phyloP scores from a whole-genome alignment of 2,797 vertebrate species.

The Platyrinchus mystaceus region DNA sequence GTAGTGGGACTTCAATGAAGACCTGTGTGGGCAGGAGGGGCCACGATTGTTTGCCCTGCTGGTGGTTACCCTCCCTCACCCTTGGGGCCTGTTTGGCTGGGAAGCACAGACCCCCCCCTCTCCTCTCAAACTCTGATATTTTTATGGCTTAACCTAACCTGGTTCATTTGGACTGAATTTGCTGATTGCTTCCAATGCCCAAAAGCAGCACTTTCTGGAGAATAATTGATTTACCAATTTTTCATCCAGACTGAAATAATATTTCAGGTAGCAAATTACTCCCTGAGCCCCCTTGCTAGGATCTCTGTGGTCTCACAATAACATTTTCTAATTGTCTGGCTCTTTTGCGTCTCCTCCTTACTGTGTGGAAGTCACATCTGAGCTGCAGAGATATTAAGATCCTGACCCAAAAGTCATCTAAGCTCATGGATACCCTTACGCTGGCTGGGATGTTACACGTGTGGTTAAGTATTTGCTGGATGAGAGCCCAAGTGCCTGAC shows the following conservation, averaged over 20 bases:
- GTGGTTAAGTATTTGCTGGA: slow-evolving; percentile 56
- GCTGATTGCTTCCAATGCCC: background rate
- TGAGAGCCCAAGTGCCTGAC: slow-evolving; percentile 18
- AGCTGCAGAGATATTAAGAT: background rate
- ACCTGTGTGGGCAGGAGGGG: background rate
- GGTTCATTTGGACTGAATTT: background rate
- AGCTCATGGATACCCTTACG: slow-evolving; percentile 35
- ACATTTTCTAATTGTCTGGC: slow-evolving; percentile 3
- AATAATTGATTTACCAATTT: background rate
- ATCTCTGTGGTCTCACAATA: background rate
- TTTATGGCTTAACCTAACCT: background rate
- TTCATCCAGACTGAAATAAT: background rate
- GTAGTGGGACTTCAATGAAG: background rate
- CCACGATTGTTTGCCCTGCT: accelerated
- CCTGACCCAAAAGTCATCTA: slow-evolving; percentile 31
- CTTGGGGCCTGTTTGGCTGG: background rate
- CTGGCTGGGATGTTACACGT: background rate
- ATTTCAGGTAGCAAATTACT: background rate
- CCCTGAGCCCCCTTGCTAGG: background rate
- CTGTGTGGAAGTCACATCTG: slow-evolving; percentile 1
- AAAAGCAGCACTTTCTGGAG: background rate
- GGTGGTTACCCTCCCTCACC: background rate
- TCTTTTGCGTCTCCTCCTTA: background rate
- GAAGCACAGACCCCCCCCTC: background rate
- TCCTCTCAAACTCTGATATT: background rate